Evolutionary conservation across 1,140 invertebrate species (phyloP), one percentile per base, ranked within the genome.

Genomic region (Temnothorax longispinosus): DNA sequence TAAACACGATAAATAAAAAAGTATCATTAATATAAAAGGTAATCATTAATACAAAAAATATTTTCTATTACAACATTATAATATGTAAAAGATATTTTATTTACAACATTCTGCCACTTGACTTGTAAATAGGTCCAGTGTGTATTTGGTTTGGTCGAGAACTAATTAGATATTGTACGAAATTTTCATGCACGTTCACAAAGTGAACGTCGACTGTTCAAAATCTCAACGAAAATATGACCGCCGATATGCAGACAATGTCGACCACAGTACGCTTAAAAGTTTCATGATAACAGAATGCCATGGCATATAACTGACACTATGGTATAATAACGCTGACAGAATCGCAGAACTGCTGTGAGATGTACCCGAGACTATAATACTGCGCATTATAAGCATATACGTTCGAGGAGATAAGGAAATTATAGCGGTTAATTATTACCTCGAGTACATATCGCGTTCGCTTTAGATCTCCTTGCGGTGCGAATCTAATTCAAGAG

Each of bases 401-500:
- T 47, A 58, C 32, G 18, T 84, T 84, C 56, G 56, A 75, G 5
- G 10, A 89, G 87, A 89, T 89, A 89, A 89, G 87, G 85, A 81
- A 81, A 86, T 80, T 77, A 78, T 74, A 8, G 76, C 38, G 60
- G 77, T 89, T 89, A 89, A 89, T 89, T 87, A 87, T 81, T 86
- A 74, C 50, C 44, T 54, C 47, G 41, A 84, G 41, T 82, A 56
- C 52, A 72, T 54, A 65, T 80, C 44, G 60, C 65, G n/a, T 74
- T 82, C 52, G 80, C 80, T 84, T 74, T 38, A 32, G 32, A 84
- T 56, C 50, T 81, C 27, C 65, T 71, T 71, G 67, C 52, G 18
- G 13, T 15, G 67, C 80, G 54, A 84, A 75, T 84, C 56, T 60
- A 84, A 75, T 84, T 84, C 41, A 38, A 27, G 18, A 6, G 54